Percentiles rank a stretch among this genome's conserved stretches.
phyloP scores from a whole-genome alignment of 2,113 vertebrate species.

The Felis catus region DNA sequence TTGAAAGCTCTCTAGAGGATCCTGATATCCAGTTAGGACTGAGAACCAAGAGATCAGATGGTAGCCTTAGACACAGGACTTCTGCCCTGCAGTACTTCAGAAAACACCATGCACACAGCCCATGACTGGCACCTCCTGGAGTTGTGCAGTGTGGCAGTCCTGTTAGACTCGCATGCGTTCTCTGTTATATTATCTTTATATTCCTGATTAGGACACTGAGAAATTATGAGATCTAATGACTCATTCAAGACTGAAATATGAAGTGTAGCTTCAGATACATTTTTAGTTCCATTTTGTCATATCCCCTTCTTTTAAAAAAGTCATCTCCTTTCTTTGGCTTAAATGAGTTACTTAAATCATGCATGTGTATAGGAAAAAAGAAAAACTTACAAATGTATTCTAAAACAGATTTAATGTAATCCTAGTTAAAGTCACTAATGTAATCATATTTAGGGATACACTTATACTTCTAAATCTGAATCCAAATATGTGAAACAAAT shows the following conservation, averaged over 20 bases:
- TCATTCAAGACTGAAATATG: not conserved
- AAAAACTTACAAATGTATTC: not conserved
- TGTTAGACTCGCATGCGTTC: not conserved
- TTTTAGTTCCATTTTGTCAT: not conserved
- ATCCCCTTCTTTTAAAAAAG: not conserved
- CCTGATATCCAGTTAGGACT: not conserved
- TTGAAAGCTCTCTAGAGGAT: not conserved
- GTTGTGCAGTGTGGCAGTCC: not conserved
- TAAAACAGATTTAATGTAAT: slow-evolving; percentile 6
- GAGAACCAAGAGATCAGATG: not conserved
- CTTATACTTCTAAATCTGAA: slow-evolving; percentile 4
- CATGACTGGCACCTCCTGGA: not conserved
- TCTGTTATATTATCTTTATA: not conserved
- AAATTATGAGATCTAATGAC: not conserved
- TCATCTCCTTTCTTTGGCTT: not conserved
- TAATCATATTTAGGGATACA: not conserved
- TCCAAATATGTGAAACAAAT: not conserved
- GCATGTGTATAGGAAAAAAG: not conserved
- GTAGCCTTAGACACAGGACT: not conserved
- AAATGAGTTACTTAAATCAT: slow-evolving; percentile 4
- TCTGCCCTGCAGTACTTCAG: not conserved
- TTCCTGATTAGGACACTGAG: not conserved
- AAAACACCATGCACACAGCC: not conserved
- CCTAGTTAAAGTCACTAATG: not conserved
- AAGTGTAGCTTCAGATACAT: not conserved